Evolutionary conservation across 53 echinoderm and acorn worm genomes (phyloP).

Genomic region (Holothuria leucospilota): DNA sequence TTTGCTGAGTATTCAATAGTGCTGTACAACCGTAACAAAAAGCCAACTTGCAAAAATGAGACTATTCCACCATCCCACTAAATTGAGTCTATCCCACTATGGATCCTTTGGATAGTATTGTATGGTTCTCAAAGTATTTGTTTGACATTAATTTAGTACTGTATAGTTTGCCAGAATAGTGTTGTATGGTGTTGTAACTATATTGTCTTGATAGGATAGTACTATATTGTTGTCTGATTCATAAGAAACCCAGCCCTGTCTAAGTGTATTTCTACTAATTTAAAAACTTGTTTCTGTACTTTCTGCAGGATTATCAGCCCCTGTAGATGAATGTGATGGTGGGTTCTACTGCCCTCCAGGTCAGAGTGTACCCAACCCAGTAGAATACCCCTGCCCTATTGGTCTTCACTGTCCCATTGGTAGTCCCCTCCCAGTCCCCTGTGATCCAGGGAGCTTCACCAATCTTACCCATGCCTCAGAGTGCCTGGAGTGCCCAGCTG

Average conservation of each 20-base stretch:
- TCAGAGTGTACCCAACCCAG: slow-evolving; percentile 91
- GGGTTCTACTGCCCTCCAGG: slow-evolving; percentile 97
- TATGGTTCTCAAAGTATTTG: too few relatives aligned
- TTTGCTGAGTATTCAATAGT: too few relatives aligned
- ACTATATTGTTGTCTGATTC: too few relatives aligned
- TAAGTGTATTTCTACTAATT: background rate
- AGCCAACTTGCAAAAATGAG: too few relatives aligned
- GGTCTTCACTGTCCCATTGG: slow-evolving; percentile 94
- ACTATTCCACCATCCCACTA: too few relatives aligned
- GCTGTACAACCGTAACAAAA: too few relatives aligned
- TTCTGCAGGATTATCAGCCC: slow-evolving; percentile 84
- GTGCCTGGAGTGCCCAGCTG: slow-evolving; percentile 89
- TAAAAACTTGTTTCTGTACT: background rate
- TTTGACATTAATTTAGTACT: too few relatives aligned
- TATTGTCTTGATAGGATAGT: too few relatives aligned
- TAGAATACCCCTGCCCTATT: slow-evolving; percentile 89
- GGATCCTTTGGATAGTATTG: too few relatives aligned
- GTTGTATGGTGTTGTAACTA: too few relatives aligned
- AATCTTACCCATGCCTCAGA: slow-evolving; percentile 86
- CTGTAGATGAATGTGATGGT: slow-evolving; percentile 79
- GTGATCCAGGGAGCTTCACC: slow-evolving; percentile 87
- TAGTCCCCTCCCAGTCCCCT: slow-evolving; percentile 91
- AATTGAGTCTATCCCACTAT: too few relatives aligned
- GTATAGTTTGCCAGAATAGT: too few relatives aligned
- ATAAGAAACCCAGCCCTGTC: background rate